Conservation (phyloP, 2,888 invertebrate genomes). For the Nycteola revayana region DNA sequence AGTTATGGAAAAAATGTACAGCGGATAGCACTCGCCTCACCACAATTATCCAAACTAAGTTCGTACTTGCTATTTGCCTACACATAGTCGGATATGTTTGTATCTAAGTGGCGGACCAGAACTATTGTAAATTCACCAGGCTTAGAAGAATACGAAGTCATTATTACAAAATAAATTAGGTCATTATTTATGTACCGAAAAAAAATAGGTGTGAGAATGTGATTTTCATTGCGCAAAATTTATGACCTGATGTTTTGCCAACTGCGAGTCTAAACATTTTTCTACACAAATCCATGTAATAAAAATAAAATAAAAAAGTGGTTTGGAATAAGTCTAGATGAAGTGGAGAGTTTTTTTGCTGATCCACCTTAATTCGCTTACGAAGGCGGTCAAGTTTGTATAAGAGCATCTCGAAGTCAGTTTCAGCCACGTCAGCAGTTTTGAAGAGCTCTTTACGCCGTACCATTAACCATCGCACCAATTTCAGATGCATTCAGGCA, state of each 20-base stretch:
- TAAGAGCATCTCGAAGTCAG: conserved; percentile 53
- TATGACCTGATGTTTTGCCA: conserved; percentile 2
- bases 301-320: neutral
- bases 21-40: conserved; percentile 55
- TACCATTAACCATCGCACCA: conserved; percentile 45
- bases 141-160: conserved; percentile 9
- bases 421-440: conserved; percentile 59
- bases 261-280: neutral
- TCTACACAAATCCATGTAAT: neutral
- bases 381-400: conserved; percentile 73
- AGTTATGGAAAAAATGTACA: conserved; percentile 53
- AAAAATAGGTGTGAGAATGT: neutral
- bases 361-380: conserved; percentile 59
- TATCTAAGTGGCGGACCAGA: conserved; percentile 43
- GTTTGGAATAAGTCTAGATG: neutral
- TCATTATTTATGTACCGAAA: neutral
- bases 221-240: neutral
- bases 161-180: conserved; percentile 14
- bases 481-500: conserved; percentile 46
- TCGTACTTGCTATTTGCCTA: conserved; percentile 37
- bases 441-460: conserved; percentile 55
- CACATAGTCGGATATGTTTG: conserved; percentile 44
- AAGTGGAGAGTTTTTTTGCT: conserved; percentile 31
- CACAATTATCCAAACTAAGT: conserved; percentile 66
- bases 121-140: too few species aligned